Evolutionary conservation across 2,113 vertebrate genomes (phyloP).

Genomic region (Rana temporaria): DNA sequence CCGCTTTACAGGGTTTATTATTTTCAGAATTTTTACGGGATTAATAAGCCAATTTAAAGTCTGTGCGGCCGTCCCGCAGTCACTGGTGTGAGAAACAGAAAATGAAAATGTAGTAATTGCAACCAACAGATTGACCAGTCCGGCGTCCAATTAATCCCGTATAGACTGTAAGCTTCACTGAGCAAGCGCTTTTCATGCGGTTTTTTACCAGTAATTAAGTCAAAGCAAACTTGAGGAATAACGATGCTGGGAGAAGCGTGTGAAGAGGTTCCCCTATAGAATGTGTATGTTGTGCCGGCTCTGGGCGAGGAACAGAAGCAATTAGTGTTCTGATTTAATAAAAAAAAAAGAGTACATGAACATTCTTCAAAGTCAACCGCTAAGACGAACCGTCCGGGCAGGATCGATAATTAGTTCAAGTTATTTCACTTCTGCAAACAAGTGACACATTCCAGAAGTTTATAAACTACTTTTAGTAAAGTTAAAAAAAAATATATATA

Average conservation of each 20-base stretch:
- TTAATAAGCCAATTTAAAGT: not conserved
- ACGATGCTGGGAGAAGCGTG: not conserved
- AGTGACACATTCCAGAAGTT: no score
- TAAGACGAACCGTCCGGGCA: no score
- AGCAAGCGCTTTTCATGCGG: not conserved
- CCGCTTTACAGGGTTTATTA: not conserved
- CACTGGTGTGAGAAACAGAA: not conserved
- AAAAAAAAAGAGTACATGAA: no score
- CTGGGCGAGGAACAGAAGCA: not conserved
- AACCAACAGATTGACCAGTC: not conserved
- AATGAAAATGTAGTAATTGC: not conserved
- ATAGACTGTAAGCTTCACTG: conserved; percentile 15
- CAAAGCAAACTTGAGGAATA: not conserved
- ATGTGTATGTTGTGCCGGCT: not conserved
- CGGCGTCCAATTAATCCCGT: conserved; percentile 7
- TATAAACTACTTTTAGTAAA: no score
- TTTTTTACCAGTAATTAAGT: not conserved
- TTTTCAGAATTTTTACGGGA: not conserved
- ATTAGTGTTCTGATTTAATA: not conserved
- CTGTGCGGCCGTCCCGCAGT: not conserved
- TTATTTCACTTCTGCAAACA: no score
- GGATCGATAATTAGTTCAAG: no score
- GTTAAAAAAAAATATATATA: no score
- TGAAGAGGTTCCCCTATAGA: not conserved
- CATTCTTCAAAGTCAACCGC: no score